Evolutionary conservation across 1,140 invertebrate genomes (phyloP).

Genomic region (Orussus abietinus): DNA sequence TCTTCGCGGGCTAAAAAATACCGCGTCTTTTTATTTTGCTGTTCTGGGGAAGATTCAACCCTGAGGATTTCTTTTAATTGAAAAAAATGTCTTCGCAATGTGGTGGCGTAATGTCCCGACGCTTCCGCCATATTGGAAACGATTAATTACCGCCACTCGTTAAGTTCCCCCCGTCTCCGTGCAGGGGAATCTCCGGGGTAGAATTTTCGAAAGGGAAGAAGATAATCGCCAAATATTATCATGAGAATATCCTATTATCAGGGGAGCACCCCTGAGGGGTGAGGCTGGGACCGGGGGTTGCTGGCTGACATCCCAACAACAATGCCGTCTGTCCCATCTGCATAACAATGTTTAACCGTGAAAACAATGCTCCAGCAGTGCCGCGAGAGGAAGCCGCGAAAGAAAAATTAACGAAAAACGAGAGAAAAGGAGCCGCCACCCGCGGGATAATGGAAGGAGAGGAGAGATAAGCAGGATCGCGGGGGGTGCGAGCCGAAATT

Average conservation of each 20-base stretch:
- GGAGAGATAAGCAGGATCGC: no score
- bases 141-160: no score
- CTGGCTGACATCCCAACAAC: conserved; percentile 26
- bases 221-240: conserved; percentile 40
- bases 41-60: no score
- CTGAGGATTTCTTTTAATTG: no score
- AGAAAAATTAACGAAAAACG: conserved; percentile 4
- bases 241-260: conserved; percentile 28
- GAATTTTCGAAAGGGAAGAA: conserved; percentile 22
- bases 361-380: conserved; percentile 34
- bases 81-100: no score
- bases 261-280: neutral
- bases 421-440: neutral
- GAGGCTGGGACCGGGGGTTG: conserved; percentile 3
- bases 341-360: conserved; percentile 45
- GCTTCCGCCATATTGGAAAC: no score
- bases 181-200: neutral
- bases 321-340: conserved; percentile 41
- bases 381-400: neutral
- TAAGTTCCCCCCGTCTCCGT: no score
- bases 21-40: no score
- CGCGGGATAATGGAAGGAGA: no score
- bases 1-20: no score
- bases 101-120: no score
- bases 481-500: no score